These are phyloP conservation scores for Crotalus tigris DNA, from an alignment of 2,113 vertebrate genomes.

Conservation along the genomic window DNA sequence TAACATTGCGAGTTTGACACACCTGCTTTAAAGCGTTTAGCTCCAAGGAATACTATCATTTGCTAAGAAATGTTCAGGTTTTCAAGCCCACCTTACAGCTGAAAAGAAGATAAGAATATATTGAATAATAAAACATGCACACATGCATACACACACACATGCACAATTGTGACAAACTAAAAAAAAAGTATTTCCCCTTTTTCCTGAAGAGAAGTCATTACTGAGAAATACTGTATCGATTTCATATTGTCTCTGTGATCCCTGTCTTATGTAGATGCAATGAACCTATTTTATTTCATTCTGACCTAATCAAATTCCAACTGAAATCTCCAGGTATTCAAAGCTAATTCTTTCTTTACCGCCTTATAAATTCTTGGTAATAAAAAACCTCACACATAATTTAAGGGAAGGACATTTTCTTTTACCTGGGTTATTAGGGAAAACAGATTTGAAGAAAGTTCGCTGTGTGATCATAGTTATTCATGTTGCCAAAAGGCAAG, in stretches of 20 bases:
- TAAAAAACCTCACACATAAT: not conserved
- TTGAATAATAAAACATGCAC: not conserved
- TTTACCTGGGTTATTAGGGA: not conserved
- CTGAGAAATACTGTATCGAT: slow-evolving; percentile 7
- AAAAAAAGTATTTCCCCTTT: not conserved
- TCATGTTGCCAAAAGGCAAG: slow-evolving; percentile 23
- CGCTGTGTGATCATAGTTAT: slow-evolving; percentile 15
- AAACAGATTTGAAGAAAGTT: slow-evolving; percentile 38
- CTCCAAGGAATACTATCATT: not conserved
- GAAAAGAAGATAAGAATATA: not conserved
- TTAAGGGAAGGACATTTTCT: slow-evolving; percentile 16
- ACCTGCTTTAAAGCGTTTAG: not conserved
- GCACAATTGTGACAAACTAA: not conserved
- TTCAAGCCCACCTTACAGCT: not conserved
- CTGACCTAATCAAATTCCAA: slow-evolving; percentile 34
- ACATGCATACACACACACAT: not conserved
- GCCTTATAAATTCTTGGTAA: slow-evolving; percentile 31
- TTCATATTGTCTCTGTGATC: not conserved
- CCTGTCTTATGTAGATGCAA: slow-evolving; percentile 17
- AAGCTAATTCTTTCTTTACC: slow-evolving; percentile 26
- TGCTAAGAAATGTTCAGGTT: not conserved
- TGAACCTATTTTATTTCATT: slow-evolving; percentile 38
- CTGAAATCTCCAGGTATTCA: slow-evolving; percentile 17
- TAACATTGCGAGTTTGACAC: too few species aligned
- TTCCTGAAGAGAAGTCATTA: slow-evolving; percentile 6